Base-by-base conservation (phyloP, 2,797 vertebrate genomes). In the Mus minutoides region DNA sequence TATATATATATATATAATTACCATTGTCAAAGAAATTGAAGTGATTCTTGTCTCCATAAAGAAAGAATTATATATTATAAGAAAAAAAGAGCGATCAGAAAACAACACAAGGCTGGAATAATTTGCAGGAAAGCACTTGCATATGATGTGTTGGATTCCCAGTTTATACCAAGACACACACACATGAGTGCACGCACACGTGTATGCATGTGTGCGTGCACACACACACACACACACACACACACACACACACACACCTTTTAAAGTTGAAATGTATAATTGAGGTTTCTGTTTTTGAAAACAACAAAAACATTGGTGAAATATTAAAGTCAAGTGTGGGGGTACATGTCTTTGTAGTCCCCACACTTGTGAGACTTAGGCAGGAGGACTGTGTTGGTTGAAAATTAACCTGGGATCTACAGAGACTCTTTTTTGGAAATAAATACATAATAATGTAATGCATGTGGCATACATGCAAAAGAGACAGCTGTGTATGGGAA, bases 251-350 rank as follows among this genome's bases (percentile, higher is more conserved):
- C 54, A 60, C 43, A 67, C 60, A 85, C 17, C 17, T 31, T 13
- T 58, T 3, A 64, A 58, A 64, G 71, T 85, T 73, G 58, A 88
- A 96, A 56, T 37, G 64, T 34, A 78, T 3, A 46, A 67, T 14
- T 56, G 49, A 43, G 31, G 4, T 64, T 64, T 31, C 60, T 79
- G 2, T 79, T 71, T 77, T 90, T 77, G 5, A 11, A 87, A 86
- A 75, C 21, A 80, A 31, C 54, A 86, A 86, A 88, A 89, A 84
- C n/a, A 6, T 37, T 75, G 84, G 91, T 52, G 5, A 95, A 73
- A 75, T 86, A 71, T 22, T 46, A 52, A 46, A 49, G 11, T 34
- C 40, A n/a, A 60, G 40, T 62, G 24, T 46, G 12, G 6, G 46
- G 54, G 29, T 24, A 49, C 13, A 49, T 2, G 9, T n/a, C 40